A percentile compares a stretch with the other conserved stretches of the same genome.
phyloP scores from a whole-genome alignment of 2,888 invertebrate genomes.

The Drosophila antonietae region DNA sequence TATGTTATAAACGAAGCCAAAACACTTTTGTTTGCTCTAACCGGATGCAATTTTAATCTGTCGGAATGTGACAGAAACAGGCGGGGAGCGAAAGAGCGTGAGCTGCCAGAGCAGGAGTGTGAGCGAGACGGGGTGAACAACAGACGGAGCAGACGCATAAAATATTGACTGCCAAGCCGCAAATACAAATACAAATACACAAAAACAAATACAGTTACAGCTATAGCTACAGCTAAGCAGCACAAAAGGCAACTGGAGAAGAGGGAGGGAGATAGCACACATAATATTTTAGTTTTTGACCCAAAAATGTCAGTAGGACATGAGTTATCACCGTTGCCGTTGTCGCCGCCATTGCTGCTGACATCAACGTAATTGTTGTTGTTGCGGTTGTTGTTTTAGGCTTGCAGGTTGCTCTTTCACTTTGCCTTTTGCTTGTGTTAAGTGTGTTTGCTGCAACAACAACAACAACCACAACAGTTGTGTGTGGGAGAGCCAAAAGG shows the following conservation, averaged over 20 bases:
- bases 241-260: slow-evolving; percentile 14
- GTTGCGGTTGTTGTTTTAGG: slow-evolving; percentile 66
- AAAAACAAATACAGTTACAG: slow-evolving; percentile 11
- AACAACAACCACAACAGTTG: slow-evolving; percentile 42
- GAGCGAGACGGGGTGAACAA: slow-evolving; percentile 3
- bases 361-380: slow-evolving; percentile 53
- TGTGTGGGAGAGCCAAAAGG: slow-evolving; percentile 27
- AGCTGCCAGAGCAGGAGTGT: neutral
- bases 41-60: slow-evolving; percentile 80
- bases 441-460: slow-evolving; percentile 64
- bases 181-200: slow-evolving; percentile 57
- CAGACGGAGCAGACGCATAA: slow-evolving; percentile 44
- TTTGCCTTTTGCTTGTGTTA: slow-evolving; percentile 60
- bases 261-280: slow-evolving; percentile 35
- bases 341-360: slow-evolving; percentile 53
- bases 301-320: slow-evolving; percentile 81
- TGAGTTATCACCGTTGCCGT: slow-evolving; percentile 75
- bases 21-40: slow-evolving; percentile 73
- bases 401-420: slow-evolving; percentile 75
- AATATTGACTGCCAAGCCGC: slow-evolving; percentile 76
- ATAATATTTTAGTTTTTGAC: slow-evolving; percentile 80
- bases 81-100: neutral
- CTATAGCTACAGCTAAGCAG: slow-evolving; percentile 19
- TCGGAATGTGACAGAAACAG: slow-evolving; percentile 60
- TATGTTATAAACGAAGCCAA: slow-evolving; percentile 54